Percentiles rank a stretch among this genome's conserved stretches.
These are phyloP conservation scores for Lytechinus variegatus DNA, from an alignment of 35 echinoderm and acorn worm genomes.

Conservation along the genomic window DNA sequence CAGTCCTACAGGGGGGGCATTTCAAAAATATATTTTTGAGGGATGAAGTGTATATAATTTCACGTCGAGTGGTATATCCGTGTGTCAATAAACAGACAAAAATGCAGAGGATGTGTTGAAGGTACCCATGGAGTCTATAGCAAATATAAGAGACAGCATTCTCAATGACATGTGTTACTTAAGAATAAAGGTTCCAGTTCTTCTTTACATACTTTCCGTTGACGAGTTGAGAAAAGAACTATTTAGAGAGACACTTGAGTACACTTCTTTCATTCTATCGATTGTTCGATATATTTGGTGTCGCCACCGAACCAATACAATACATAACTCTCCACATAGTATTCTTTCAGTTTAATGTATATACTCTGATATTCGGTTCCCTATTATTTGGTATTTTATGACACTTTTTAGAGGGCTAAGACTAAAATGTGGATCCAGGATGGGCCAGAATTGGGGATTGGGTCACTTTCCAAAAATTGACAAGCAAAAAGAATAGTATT, in stretches of 20 bases:
- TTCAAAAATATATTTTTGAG: neutral
- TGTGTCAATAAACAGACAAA: neutral
- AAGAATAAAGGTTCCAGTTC: neutral
- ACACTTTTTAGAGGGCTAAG: neutral
- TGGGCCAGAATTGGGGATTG: too few species aligned
- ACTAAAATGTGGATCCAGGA: too few species aligned
- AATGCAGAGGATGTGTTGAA: neutral
- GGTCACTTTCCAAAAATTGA: too few species aligned
- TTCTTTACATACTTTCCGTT: neutral
- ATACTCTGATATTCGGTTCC: neutral
- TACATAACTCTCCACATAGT: too few species aligned
- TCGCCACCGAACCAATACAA: neutral
- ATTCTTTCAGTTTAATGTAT: neutral
- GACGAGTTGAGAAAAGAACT: too few species aligned
- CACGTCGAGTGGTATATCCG: neutral
- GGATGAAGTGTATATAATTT: neutral
- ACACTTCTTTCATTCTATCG: neutral
- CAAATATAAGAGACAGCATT: neutral
- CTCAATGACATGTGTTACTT: neutral
- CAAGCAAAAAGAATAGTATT: too few species aligned
- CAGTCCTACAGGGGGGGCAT: neutral
- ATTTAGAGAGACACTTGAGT: neutral
- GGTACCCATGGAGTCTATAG: neutral
- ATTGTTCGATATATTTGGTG: neutral
- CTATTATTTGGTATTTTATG: neutral